phyloP scores from a whole-genome alignment of 1,140 invertebrate genomes.

The Caenorhabditis briggsae region DNA sequence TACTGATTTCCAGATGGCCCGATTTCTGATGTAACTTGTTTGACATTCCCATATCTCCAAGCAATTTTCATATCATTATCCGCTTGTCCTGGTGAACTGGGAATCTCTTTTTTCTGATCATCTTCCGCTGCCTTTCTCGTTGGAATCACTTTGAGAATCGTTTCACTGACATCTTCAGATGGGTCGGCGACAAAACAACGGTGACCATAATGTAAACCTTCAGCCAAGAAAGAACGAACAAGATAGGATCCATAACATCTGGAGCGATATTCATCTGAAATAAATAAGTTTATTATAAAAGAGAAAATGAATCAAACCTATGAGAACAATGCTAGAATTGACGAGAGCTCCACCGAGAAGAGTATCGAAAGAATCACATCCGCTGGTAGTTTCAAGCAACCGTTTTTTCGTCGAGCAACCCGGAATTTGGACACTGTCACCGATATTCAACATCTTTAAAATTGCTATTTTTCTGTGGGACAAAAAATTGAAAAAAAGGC shows the following conservation, averaged over 20 bases:
- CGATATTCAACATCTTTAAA: slow-evolving; percentile 12
- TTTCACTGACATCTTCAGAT: not conserved
- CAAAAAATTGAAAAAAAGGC: not conserved
- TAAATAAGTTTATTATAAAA: not conserved
- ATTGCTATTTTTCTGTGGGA: not conserved
- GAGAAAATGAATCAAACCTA: not conserved
- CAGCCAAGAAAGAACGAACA: slow-evolving; percentile 11
- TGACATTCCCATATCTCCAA: slow-evolving; percentile 2
- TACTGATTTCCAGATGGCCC: slow-evolving; percentile 13
- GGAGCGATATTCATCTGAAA: slow-evolving; percentile 41
- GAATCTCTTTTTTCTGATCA: not conserved
- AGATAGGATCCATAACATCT: slow-evolving; percentile 31
- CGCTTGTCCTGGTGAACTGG: not conserved
- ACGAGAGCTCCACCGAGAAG: slow-evolving; percentile 38
- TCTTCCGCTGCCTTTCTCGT: not conserved
- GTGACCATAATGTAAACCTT: slow-evolving; percentile 20
- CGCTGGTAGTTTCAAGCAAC: slow-evolving; percentile 7
- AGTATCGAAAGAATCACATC: slow-evolving; percentile 38
- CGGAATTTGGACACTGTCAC: slow-evolving; percentile 32
- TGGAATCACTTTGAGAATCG: not conserved
- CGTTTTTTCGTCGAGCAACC: slow-evolving; percentile 43
- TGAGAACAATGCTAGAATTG: slow-evolving; percentile 47
- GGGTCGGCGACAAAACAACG: slow-evolving; percentile 25
- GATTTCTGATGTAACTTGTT: slow-evolving; percentile 13
- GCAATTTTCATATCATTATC: slow-evolving; percentile 23